Conservation (phyloP, 1,140 invertebrate species). For the Lepidotrigona ventralis region DNA sequence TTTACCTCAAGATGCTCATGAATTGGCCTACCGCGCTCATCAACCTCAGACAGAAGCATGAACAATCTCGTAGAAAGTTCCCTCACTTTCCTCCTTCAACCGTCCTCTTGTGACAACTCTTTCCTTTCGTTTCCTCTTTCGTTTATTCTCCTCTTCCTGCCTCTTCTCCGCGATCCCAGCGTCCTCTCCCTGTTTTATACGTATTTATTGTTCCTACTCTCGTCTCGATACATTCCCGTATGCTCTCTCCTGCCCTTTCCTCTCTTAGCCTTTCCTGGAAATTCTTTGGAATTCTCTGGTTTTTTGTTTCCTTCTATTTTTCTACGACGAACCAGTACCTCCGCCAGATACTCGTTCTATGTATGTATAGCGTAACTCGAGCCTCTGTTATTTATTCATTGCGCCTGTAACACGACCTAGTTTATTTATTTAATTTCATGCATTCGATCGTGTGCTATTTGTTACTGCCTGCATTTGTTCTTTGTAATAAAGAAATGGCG, state of each 20-base stretch:
- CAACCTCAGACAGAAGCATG: constrained; percentile 77
- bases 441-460: constrained; percentile 53
- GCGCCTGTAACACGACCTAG: constrained; percentile 40
- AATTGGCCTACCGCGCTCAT: constrained; percentile 88
- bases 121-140: constrained; percentile 24
- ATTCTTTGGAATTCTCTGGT: neutral
- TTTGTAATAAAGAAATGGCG: constrained; percentile 71
- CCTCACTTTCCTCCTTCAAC: constrained; percentile 43
- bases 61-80: constrained; percentile 60
- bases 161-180: too few relatives aligned
- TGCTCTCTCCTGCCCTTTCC: neutral
- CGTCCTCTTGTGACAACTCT: neutral
- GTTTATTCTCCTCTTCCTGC: neutral
- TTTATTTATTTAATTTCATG: constrained; percentile 61
- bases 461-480: constrained; percentile 39
- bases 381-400: constrained; percentile 61
- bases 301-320: neutral
- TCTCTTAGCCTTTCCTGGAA: neutral
- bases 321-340: constrained; percentile 58
- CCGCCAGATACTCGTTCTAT: constrained; percentile 60
- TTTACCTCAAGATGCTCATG: constrained; percentile 85
- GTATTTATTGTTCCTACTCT: constrained; percentile 20
- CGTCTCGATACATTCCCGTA: neutral
- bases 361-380: constrained; percentile 54
- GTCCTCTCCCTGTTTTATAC: neutral